phyloP scores from a whole-genome alignment of 2,113 vertebrate species.

The Galeopterus variegatus region DNA sequence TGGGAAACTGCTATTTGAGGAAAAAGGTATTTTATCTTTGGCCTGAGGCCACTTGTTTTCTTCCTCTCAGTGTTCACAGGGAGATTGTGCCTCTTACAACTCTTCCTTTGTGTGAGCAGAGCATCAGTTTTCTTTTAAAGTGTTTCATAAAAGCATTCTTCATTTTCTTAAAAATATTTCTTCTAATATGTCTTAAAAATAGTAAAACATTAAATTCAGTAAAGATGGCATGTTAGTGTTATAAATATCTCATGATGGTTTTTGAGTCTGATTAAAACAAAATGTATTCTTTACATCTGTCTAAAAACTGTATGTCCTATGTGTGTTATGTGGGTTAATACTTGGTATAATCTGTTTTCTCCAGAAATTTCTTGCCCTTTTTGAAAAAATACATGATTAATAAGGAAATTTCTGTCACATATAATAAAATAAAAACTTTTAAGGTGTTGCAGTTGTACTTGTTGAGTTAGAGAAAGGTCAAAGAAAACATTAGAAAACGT shows the following conservation, averaged over 20 bases:
- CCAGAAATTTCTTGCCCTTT: not conserved
- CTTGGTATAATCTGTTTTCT: not conserved
- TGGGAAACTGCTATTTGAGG: slow-evolving; percentile 46
- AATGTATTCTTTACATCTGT: slow-evolving; percentile 31
- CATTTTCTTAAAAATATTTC: slow-evolving; percentile 7
- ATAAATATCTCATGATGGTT: not conserved
- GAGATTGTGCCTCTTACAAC: not conserved
- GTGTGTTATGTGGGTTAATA: not conserved
- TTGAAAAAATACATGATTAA: not conserved
- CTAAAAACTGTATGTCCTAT: not conserved
- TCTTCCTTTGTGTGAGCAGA: not conserved
- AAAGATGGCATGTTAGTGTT: not conserved
- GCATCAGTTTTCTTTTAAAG: slow-evolving; percentile 33
- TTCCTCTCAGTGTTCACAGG: not conserved
- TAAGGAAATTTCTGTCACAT: slow-evolving; percentile 1
- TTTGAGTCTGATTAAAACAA: slow-evolving; percentile 27
- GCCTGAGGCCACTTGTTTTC: not conserved
- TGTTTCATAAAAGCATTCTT: not conserved
- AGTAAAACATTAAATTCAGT: not conserved
- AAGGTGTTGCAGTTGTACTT: not conserved
- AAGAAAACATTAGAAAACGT: not conserved
- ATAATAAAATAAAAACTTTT: slow-evolving; percentile 2
- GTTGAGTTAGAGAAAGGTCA: not conserved
- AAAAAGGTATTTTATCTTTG: slow-evolving; percentile 64
- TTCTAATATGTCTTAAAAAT: not conserved